Percentiles rank a stretch among this genome's conserved stretches.
These are phyloP conservation scores for Macrophya annulata DNA, from an alignment of 2,888 invertebrate species.

Conservation along the genomic window DNA sequence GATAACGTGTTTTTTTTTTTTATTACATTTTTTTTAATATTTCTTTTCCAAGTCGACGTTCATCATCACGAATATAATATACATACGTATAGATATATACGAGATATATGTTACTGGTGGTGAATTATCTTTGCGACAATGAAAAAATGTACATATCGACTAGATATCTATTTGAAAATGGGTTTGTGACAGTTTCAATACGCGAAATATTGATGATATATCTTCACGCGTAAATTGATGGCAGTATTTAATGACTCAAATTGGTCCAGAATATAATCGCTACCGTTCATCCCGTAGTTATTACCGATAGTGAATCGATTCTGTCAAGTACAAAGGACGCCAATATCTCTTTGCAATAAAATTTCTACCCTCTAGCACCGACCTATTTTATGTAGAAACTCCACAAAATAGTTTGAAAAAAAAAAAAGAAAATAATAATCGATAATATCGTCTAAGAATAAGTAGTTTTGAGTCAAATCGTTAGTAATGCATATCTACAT, in stretches of 20 bases:
- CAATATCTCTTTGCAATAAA: constrained; percentile 24
- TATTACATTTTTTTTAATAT: no score
- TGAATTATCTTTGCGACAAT: background rate
- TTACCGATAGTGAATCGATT: constrained; percentile 36
- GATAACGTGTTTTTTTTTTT: background rate
- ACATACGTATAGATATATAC: background rate
- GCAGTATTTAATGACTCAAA: constrained; percentile 2
- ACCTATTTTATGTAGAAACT: constrained; percentile 23
- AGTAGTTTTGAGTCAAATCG: background rate
- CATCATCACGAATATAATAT: background rate
- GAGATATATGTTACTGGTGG: background rate
- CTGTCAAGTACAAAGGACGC: constrained; percentile 25
- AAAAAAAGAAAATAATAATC: constrained; percentile 24
- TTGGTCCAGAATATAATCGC: constrained; percentile 26
- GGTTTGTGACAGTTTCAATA: background rate
- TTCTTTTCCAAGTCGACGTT: background rate
- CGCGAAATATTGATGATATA: constrained; percentile 24
- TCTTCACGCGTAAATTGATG: background rate
- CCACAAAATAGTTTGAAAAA: background rate
- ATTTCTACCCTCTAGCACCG: constrained; percentile 24
- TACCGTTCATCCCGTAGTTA: constrained; percentile 18
- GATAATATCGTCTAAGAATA: background rate
- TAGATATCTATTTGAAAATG: background rate
- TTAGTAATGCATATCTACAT: background rate
- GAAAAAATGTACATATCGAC: background rate